Evolutionary conservation across 2,888 invertebrate genomes (phyloP), one percentile per base, ranked within the genome.

Genomic region (Cephus nigrinus): DNA sequence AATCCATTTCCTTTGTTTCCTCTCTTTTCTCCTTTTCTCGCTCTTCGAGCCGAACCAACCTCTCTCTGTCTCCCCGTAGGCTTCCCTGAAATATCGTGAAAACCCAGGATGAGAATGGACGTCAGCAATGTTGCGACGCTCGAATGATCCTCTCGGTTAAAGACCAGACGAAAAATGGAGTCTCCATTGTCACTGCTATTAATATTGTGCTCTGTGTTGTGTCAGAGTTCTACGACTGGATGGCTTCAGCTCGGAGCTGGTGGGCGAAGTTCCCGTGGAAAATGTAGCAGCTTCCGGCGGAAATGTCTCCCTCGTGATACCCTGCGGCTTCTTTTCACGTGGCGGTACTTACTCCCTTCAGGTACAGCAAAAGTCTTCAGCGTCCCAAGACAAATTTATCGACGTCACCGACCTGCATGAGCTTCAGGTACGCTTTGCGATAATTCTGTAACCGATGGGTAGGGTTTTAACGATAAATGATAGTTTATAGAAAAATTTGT

Each of bases 321-420:
- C 95, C 3, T 96, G 96, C 87, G 96, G 96, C 3, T 94, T 95
- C 88, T 95, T 96, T 89, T 94, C 95, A 40, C 93, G 94, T 86
- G 96, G 96, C 12, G 96, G 96, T 75, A 93, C 92, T 76, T 95
- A 94, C 88, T 93, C 93, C 79, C 90, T 95, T 35, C 92, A 93
- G 80, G 87, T 94, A 69, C 88, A 89, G 79, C 85, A 84, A 78
- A 89, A 90, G 82, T 87, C 87, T 74, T 82, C 84, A 12, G 82
- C 87, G n/a, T 81, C 86, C 72, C 84, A 86, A 75, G 81, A 84
- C 35, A 84, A 85, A 78, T 84, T 86, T 75, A 82, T 84, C 15
- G 85, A 88, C 77, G 84, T 85, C 76, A 82, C 85, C 75, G 87
- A 85, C 82, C 78, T 84, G 35, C 82, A 87, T 69, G 84, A 87